Base-by-base conservation (phyloP, 2,888 invertebrate genomes). In the Volucella zonaria region DNA sequence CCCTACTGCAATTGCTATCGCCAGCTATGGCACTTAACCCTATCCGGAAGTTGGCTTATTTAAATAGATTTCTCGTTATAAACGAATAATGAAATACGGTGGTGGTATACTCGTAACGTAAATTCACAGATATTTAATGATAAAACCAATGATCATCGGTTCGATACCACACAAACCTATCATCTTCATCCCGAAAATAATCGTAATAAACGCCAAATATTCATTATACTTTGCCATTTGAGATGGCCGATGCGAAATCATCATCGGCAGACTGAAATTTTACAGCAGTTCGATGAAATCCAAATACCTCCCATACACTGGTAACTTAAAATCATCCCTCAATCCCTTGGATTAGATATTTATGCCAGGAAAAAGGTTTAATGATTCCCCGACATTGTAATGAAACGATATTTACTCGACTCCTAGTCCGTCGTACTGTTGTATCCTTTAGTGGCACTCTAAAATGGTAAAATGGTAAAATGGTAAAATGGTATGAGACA, bases 301-400 rank as follows among this genome's bases (percentile, higher is more conserved):
- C 43, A 18, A 1, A 23, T 23, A 1, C 23, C 23, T 23, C 23
- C 18, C 18, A 18, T 23, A 4, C n/a, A n/a, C n/a, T n/a, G n/a
- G n/a, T 23, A 23, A 23, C 47, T 40, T 12, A 23, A 49, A 42
- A 42, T 56, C 66, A 11, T 38, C 47, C 18, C 75, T 56, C 58
- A 40, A 76, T 43, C 61, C 66, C 45, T 68, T 47, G 12, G 18
- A 80, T 83, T 70, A 56, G 67, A 71, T 70, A 75, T 80, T 79
- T 71, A 83, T 80, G 70, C 74, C 59, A 59, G 38, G 54, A n/a
- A 70, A 66, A 59, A 62, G 59, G 79, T 74, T 82, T 82, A 70
- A 82, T 79, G 67, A 79, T 83, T 67, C 18, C 14, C 75, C 79
- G 68, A 73, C 64, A 68, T 82, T 78, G 67, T 78, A 78, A 78